Conservation (phyloP, 2,113 vertebrate species). For the Porphyrio hochstetteri region DNA sequence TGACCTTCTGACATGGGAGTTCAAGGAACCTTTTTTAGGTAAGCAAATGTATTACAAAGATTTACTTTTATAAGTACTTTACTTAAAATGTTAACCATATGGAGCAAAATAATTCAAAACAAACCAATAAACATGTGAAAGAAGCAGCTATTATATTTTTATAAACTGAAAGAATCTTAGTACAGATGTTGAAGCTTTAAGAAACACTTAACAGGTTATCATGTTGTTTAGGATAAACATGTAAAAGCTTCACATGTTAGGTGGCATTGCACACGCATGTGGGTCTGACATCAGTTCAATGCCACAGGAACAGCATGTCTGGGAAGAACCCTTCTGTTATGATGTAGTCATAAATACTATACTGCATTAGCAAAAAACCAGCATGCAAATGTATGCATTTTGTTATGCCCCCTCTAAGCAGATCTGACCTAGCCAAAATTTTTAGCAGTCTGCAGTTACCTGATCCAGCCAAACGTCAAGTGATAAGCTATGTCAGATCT, state of each 20-base stretch:
- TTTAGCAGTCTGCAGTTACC: background rate
- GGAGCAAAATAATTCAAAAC: background rate
- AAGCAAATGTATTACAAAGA: background rate
- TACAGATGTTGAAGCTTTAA: background rate
- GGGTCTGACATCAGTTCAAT: background rate
- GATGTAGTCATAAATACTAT: background rate
- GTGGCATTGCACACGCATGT: background rate
- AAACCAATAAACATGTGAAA: background rate
- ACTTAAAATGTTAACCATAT: background rate
- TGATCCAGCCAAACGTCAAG: background rate
- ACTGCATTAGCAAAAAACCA: background rate
- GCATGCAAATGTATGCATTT: rapidly evolving
- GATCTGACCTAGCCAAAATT: background rate
- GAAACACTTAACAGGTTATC: background rate
- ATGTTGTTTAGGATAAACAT: background rate
- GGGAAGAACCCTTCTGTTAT: background rate
- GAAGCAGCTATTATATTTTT: background rate
- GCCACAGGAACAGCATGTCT: background rate
- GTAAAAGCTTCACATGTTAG: background rate
- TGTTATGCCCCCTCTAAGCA: background rate
- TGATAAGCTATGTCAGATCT: background rate
- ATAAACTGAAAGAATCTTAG: background rate
- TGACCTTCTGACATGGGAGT: background rate
- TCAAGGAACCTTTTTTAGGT: background rate
- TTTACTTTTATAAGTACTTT: background rate